Evolutionary conservation across 2,888 invertebrate genomes (phyloP).

Genomic region (Empis stercorea): DNA sequence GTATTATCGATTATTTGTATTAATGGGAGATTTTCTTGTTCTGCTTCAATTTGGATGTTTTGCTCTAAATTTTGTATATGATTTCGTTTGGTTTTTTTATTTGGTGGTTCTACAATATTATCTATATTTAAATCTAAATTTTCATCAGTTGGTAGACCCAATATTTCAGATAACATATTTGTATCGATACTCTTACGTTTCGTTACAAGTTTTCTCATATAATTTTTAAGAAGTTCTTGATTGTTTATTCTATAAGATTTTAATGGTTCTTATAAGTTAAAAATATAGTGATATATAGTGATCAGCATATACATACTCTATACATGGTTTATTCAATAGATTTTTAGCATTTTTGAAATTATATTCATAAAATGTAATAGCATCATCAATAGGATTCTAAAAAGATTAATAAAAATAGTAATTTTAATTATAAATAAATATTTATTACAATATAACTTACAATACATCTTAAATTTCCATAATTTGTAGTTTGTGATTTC

Average conservation of each 20-base stretch:
- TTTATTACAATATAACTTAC: neutral
- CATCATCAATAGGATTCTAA: neutral
- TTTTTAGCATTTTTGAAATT: neutral
- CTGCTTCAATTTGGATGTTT: too few relatives aligned
- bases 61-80: too few relatives aligned
- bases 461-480: neutral
- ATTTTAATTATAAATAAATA: neutral
- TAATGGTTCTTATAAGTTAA: too few relatives aligned
- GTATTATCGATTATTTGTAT: too few relatives aligned
- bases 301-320: conserved; percentile 1
- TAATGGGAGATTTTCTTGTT: too few relatives aligned
- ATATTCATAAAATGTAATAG: neutral
- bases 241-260: neutral
- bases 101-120: too few relatives aligned
- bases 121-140: too few relatives aligned
- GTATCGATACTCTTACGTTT: neutral
- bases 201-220: neutral
- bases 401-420: neutral
- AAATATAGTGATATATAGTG: too few relatives aligned
- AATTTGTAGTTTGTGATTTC: neutral
- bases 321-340: neutral
- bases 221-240: neutral
- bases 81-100: too few relatives aligned
- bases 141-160: neutral
- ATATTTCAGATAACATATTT: neutral